These are phyloP conservation scores for Scomber scombrus DNA, from an alignment of 2,113 vertebrate species.

Conservation along the genomic window DNA sequence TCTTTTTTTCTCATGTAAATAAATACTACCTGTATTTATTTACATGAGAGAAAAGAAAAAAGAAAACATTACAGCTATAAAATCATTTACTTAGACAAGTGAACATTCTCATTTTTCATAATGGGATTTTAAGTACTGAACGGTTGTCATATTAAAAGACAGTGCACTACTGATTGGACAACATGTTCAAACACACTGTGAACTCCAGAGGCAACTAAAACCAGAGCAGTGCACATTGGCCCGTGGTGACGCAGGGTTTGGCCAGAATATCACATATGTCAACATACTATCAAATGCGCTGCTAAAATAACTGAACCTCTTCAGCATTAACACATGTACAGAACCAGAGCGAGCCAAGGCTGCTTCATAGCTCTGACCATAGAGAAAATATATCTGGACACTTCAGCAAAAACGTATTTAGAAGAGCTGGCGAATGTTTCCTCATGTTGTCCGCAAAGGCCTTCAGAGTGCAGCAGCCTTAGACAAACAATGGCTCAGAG, in stretches of 20 bases:
- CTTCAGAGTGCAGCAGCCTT: slow-evolving; percentile 70
- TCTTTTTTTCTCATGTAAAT: slow-evolving; percentile 47
- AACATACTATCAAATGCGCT: slow-evolving; percentile 77
- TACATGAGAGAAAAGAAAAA: too few relatives aligned
- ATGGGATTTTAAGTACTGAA: slow-evolving; percentile 18
- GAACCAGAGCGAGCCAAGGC: slow-evolving; percentile 64
- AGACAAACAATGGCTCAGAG: slow-evolving; percentile 77
- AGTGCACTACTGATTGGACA: slow-evolving; percentile 44
- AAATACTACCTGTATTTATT: background rate
- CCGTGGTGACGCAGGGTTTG: slow-evolving; percentile 52
- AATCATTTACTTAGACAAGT: slow-evolving; percentile 27
- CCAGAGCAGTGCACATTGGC: slow-evolving; percentile 62
- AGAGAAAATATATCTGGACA: slow-evolving; percentile 77
- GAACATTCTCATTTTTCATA: background rate
- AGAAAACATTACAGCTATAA: background rate
- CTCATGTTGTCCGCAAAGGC: slow-evolving; percentile 66
- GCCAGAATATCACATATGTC: slow-evolving; percentile 72
- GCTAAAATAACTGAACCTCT: slow-evolving; percentile 75
- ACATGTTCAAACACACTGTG: slow-evolving; percentile 51
- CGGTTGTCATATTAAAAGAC: slow-evolving; percentile 46
- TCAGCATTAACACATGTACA: slow-evolving; percentile 76
- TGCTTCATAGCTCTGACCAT: slow-evolving; percentile 62
- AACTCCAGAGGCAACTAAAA: slow-evolving; percentile 56
- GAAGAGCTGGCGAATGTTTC: slow-evolving; percentile 73
- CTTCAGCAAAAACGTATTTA: slow-evolving; percentile 76